Conservation (phyloP, 2,113 vertebrate species). For the Leptobrachium leishanense region DNA sequence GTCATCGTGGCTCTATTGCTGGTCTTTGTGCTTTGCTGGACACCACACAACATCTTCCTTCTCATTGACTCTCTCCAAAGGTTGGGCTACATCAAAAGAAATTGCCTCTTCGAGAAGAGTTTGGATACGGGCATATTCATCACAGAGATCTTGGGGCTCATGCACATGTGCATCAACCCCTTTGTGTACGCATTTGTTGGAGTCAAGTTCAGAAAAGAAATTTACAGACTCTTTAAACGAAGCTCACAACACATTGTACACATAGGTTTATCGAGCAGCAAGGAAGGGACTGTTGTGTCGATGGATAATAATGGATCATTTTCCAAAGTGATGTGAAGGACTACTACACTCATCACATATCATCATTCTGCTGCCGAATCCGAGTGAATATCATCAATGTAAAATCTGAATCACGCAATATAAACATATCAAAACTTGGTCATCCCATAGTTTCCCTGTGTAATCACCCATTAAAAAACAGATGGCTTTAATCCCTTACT, state of each 20-base stretch:
- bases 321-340: constrained; percentile 75
- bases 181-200: constrained; percentile 78
- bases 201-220: constrained; percentile 73
- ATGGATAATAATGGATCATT: constrained; percentile 65
- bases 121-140: constrained; percentile 69
- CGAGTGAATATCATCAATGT: too few species aligned
- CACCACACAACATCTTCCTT: constrained; percentile 71
- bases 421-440: too few species aligned
- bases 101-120: constrained; percentile 57
- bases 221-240: constrained; percentile 63
- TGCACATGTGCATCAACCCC: constrained; percentile 79
- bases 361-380: too few species aligned
- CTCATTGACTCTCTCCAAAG: constrained; percentile 65
- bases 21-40: constrained; percentile 75
- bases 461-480: too few species aligned
- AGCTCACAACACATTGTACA: constrained; percentile 61
- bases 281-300: constrained; percentile 46
- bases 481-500: too few species aligned
- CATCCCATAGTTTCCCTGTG: too few species aligned
- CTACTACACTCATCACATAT: constrained; percentile 53
- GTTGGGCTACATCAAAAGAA: constrained; percentile 49
- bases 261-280: constrained; percentile 48
- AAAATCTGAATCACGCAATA: too few species aligned
- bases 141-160: constrained; percentile 70
- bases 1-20: constrained; percentile 61